These are phyloP conservation scores for Neostethus bicornis DNA, from an alignment of 2,797 vertebrate genomes.

Conservation along the genomic window DNA sequence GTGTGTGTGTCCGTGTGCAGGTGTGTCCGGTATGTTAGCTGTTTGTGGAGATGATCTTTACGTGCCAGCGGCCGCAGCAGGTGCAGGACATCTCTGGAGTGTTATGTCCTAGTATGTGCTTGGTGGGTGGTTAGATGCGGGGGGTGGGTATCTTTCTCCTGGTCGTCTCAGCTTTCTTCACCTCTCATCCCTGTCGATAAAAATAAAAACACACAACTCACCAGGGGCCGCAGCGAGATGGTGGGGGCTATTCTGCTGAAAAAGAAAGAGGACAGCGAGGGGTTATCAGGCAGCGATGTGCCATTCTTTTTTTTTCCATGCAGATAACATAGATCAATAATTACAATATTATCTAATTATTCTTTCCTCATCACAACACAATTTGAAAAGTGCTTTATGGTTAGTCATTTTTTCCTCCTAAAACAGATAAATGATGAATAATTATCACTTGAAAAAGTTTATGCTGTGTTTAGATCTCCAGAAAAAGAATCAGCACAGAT, in stretches of 20 bases:
- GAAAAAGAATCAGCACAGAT: no score
- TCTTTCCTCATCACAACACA: no score
- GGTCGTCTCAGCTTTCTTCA: constrained; percentile 71
- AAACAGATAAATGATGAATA: constrained; percentile 1
- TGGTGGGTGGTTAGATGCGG: constrained; percentile 31
- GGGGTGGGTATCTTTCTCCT: constrained; percentile 41
- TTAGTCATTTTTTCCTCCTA: no score
- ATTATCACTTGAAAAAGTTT: neutral
- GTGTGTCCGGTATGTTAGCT: constrained; percentile 61
- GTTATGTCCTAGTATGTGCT: constrained; percentile 60
- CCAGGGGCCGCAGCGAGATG: constrained; percentile 55
- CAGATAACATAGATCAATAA: constrained; percentile 3
- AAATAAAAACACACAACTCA: constrained; percentile 75
- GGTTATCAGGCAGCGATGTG: constrained; percentile 10
- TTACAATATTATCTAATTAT: no score
- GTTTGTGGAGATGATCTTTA: constrained; percentile 65
- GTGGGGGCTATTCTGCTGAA: constrained; percentile 41
- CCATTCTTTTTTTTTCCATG: constrained; percentile 26
- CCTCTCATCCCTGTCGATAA: constrained; percentile 67
- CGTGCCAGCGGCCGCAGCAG: constrained; percentile 63
- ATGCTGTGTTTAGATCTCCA: no score
- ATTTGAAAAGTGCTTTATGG: no score
- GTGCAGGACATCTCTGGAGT: constrained; percentile 70
- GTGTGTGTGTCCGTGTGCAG: constrained; percentile 18
- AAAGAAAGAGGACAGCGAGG: constrained; percentile 16